Base-by-base conservation (phyloP, 1,140 invertebrate genomes). In the Sarcophaga peregrina region DNA sequence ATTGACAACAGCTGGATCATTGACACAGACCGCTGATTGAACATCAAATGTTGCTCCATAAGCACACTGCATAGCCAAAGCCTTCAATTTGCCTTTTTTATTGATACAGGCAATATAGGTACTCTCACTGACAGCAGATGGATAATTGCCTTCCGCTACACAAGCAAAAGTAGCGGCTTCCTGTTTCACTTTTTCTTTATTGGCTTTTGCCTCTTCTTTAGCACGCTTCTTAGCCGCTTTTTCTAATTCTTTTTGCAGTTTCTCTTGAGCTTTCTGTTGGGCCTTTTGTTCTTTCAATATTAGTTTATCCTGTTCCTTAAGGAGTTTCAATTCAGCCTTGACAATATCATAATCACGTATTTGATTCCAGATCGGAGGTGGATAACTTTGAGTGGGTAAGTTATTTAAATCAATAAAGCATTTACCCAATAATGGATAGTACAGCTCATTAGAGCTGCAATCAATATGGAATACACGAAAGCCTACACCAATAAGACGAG, bases 391-490 rank as follows among this genome's bases (percentile, higher is more conserved):
- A 3, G 48, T 20, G 0, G 81, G 62, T 52, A 83, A 68, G 46
- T 82, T 82, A 46, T 62, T 78, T 37, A 83, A 68, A 76, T 84
- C 68, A 0, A 81, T 3, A 62, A 82, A 82, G 52, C 76, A 84
- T 82, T 81, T 80, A 45, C 78, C 83, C 68, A 84, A 62, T 5
- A 54, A 50, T 0, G 85, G 78, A 78, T 86, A 85, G 73, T 85
- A 88, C 0, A 86, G 50, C 73, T 87, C 85, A 8, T 86, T 86
- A 0, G 47, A 68, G 5, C 86, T 85, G 82, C 88, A 89, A 48
- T 87, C 83, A 3, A 89, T 86, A 46, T 87, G 83, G 68, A 85
- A 89, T 80, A 89, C 87, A 81, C 87, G 88, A 80, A 84, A 86
- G 3, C 62, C 81, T 13, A 7, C 81, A 46, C 72, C 82, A 10